Base-by-base conservation (phyloP, 1,140 invertebrate genomes). In the Goniozus legneri region DNA sequence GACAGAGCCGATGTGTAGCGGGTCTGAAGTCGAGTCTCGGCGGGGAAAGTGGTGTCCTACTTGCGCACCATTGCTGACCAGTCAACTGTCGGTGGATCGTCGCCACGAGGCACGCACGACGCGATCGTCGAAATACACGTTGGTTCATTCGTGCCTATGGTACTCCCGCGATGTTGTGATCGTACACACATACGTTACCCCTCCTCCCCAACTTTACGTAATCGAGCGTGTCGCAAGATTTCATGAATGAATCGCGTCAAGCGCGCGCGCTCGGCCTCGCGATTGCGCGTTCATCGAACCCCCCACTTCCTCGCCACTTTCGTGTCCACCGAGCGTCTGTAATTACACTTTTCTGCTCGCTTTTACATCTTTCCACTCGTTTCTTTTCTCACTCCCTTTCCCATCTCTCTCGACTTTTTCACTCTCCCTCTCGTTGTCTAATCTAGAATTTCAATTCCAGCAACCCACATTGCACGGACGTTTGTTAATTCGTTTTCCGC, bases 1-100 rank as follows among this genome's bases (percentile, higher is more conserved):
- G 10, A 27, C 24, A 27, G 24, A 6, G 24, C 24, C 4, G 24
- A 4, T 6, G 24, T 3, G 32, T 33, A 14, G 8, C n/a, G 32
- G 32, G 32, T 13, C 4, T 4, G 24, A 27, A 10, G 24, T 6
- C 32, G 31, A 47, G 46, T 47, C 50, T 36, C 24, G 20, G 24
- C 44, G 48, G 50, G 50, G 50, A 52, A 52, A 52, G 50, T 52
- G 46, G 33, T 52, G 50, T 52, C 46, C 50, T 52, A 52, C 50
- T 52, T 52, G 50, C 14, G 32, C 46, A 32, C 24, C 24, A 27
- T 4, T 27, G n/a, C n/a, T n/a, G n/a, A n/a, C n/a, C n/a, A n/a
- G n/a, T n/a, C n/a, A n/a, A n/a, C n/a, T n/a, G n/a, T n/a, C n/a
- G n/a, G n/a, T n/a, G n/a, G n/a, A n/a, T n/a, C n/a, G n/a, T n/a